Conservation (phyloP, 2,113 vertebrate species). For the Melierax canorus region DNA sequence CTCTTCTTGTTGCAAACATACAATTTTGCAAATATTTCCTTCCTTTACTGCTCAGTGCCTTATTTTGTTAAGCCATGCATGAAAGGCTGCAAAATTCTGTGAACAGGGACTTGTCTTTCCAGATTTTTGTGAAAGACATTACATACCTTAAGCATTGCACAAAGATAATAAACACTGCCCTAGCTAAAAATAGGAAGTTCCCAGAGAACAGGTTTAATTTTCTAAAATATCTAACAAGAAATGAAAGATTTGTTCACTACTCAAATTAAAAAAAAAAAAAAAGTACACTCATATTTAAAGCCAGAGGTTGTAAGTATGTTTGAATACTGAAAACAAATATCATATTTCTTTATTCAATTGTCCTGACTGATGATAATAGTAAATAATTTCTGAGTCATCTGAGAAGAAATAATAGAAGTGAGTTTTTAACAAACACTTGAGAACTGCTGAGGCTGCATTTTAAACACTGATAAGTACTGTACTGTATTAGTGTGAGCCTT, state of each 20-base stretch:
- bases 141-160: not conserved
- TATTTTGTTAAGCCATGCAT: not conserved
- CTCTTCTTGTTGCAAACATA: not conserved
- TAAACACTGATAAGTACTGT: not conserved
- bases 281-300: not conserved
- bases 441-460: not conserved
- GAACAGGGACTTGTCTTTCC: not conserved
- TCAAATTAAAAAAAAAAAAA: not conserved
- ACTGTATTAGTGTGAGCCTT: not conserved
- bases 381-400: not conserved
- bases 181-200: not conserved
- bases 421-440: not conserved
- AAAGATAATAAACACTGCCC: not conserved
- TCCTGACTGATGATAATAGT: not conserved
- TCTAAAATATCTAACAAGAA: not conserved
- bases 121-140: not conserved
- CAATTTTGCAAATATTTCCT: not conserved
- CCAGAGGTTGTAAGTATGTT: not conserved
- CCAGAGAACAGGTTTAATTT: not conserved
- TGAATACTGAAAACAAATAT: not conserved
- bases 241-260: not conserved
- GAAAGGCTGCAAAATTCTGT: not conserved
- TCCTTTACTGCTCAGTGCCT: not conserved
- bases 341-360: not conserved
- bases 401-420: not conserved